These are phyloP conservation scores for Calameuta idolon DNA, from an alignment of 2,888 invertebrate genomes.

Conservation along the genomic window DNA sequence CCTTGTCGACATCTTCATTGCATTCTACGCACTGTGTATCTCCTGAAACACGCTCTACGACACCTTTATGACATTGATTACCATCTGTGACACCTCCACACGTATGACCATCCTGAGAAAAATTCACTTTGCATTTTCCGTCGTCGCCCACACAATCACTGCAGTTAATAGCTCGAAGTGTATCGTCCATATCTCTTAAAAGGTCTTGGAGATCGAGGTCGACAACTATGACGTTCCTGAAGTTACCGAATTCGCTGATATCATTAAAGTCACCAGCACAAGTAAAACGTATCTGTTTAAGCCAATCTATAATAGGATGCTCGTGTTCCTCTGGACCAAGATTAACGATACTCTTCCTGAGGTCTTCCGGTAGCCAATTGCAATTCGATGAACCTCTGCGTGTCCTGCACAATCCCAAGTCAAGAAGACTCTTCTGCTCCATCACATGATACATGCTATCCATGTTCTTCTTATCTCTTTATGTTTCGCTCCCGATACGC, in stretches of 20 bases:
- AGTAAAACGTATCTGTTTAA: conserved; percentile 34
- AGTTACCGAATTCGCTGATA: conserved; percentile 10
- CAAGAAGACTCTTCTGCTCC: conserved; percentile 37
- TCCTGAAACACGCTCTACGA: background rate
- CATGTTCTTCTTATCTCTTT: background rate
- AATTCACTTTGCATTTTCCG: background rate
- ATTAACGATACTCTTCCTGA: conserved; percentile 29
- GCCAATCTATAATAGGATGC: conserved; percentile 36
- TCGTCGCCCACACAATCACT: background rate
- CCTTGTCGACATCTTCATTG: background rate
- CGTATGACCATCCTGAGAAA: background rate
- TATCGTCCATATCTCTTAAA: background rate
- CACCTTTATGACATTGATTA: background rate
- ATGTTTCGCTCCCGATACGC: background rate
- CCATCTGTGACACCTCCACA: background rate
- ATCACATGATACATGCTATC: conserved; percentile 32
- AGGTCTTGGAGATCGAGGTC: background rate
- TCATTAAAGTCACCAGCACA: conserved; percentile 34
- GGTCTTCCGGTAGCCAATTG: conserved; percentile 33
- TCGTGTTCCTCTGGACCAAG: conserved; percentile 16
- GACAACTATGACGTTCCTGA: background rate
- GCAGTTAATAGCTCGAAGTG: background rate
- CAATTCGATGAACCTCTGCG: background rate
- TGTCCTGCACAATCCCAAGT: background rate
- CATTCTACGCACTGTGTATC: background rate